phyloP scores from a whole-genome alignment of 2,113 vertebrate genomes.

The Tychaedon coryphoeus region DNA sequence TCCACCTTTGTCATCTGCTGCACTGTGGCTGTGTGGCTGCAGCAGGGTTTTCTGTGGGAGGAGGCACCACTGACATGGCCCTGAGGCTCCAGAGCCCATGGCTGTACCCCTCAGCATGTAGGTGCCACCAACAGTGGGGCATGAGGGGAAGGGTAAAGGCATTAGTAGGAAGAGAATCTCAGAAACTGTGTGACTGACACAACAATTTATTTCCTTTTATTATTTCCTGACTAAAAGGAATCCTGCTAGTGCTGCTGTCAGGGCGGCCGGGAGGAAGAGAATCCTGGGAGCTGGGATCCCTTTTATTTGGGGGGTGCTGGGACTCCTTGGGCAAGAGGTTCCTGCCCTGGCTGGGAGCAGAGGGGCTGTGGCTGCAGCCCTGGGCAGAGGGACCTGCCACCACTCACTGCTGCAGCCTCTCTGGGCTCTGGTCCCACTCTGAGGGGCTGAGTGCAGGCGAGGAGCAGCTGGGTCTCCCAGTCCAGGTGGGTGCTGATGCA shows the following conservation, averaged over 20 bases:
- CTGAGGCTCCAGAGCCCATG: no score
- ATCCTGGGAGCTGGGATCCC: background rate
- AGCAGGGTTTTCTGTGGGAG: background rate
- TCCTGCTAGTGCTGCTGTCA: background rate
- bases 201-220: background rate
- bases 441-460: no score
- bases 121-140: background rate
- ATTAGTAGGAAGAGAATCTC: background rate
- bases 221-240: background rate
- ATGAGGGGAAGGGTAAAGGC: background rate
- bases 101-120: background rate
- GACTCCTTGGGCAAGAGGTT: background rate
- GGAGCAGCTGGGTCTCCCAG: background rate
- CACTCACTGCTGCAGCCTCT: background rate
- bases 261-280: background rate
- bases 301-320: background rate
- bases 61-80: background rate
- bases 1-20: background rate
- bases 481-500: background rate
- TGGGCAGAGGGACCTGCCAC: background rate
- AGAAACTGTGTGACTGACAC: background rate
- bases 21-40: background rate
- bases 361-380: background rate
- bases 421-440: background rate
- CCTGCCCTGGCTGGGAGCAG: background rate